phyloP scores from a whole-genome alignment of 2,113 vertebrate species.

The Plecotus auritus region DNA sequence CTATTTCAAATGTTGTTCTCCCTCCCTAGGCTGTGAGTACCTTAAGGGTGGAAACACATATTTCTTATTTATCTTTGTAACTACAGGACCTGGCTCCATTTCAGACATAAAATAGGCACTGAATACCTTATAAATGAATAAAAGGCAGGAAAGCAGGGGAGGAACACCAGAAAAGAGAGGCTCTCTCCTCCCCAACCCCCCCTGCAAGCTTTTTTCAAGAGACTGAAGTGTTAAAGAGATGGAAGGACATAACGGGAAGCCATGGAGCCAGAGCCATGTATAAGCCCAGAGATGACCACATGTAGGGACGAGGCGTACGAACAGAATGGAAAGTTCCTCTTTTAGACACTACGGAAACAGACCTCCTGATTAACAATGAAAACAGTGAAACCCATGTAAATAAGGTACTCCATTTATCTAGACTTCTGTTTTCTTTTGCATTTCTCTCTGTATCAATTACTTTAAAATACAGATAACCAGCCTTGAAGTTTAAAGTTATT shows the following conservation, averaged over 20 bases:
- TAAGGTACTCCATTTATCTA: background rate
- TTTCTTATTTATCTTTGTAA: background rate
- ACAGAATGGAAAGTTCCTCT: background rate
- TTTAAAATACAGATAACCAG: background rate
- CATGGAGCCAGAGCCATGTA: background rate
- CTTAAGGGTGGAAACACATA: background rate
- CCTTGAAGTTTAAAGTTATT: background rate
- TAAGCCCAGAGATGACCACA: background rate
- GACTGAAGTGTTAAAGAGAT: background rate
- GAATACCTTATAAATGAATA: background rate
- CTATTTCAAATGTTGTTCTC: background rate
- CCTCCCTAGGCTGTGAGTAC: background rate
- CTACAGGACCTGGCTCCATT: background rate
- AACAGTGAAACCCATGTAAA: background rate
- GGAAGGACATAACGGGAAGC: background rate
- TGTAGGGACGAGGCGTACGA: background rate
- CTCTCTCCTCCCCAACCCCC: background rate
- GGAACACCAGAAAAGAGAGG: background rate
- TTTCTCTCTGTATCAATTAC: background rate
- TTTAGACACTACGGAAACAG: background rate
- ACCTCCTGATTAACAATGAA: background rate
- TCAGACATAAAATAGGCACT: background rate
- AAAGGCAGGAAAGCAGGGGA: background rate
- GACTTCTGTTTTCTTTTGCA: background rate
- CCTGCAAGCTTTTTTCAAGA: background rate